Evolutionary conservation across 2,797 vertebrate genomes (phyloP), one percentile per base, ranked within the genome.

Genomic region (Lateolabrax maculatus): DNA sequence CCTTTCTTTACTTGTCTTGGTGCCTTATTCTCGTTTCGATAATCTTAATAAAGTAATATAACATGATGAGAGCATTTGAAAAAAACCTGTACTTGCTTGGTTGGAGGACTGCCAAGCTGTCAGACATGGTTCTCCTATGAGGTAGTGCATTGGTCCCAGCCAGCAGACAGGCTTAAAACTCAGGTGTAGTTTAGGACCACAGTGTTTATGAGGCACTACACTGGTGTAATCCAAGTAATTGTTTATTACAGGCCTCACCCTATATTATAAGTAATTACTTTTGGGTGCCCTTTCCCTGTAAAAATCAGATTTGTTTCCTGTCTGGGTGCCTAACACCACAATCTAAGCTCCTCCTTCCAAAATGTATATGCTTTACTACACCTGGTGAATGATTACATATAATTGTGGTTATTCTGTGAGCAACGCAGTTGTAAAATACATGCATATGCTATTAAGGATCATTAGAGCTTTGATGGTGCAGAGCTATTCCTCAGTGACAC

Each of bases 291-390:
- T 86, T 73, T 67, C 79, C 77, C 88, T 84, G 82, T 93, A 91
- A 94, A 93, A 92, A 85, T 84, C 74, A 37, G 53, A 67, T 90
- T 88, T 60, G 82, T 89, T 94, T 94, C 94, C 93, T 94, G 92
- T 90, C 91, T 91, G 83, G 87, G 58, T 86, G 83, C 75, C 57
- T 61, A 81, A 87, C 69, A 64, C 85, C 80, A 84, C 78, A 82
- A 81, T 78, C 79, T 67, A 83, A 84, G 65, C 90, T 80, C 84
- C 87, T 86, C 90, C 85, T 69, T 69, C 60, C 41, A 81, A 84
- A 86, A 81, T 73, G 39, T 61, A 64, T 82, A 76, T 64, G 73
- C 86, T 91, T 93, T 86, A 90, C 85, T 84, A n/a, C 83, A 67
- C 75, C 65, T 75, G 83, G 80, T 88, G 86, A 90, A 86, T 79